Evolutionary conservation across 1,140 invertebrate genomes (phyloP), one percentile per base, ranked within the genome.

Genomic region (Pissodes strobi): DNA sequence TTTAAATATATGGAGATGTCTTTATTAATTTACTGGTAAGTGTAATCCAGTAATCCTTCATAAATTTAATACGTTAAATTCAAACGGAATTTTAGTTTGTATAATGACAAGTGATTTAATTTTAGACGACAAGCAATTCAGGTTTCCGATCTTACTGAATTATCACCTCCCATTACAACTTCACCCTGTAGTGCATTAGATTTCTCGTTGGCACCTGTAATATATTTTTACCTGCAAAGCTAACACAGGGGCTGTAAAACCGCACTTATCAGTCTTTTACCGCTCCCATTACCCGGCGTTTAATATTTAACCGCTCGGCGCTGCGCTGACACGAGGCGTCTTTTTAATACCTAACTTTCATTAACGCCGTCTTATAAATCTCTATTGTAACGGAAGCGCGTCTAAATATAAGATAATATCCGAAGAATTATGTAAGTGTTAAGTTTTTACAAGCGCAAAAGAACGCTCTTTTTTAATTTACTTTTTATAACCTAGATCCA

Each of bases 291-390:
- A 65, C 45, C 45, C 48, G 55, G 45, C 63, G 63, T 65, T 75
- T 75, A 75, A 75, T 73, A 73, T 75, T 75, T 75, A 75, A 75
- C 72, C 72, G 67, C 63, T 57, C 69, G 61, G 53, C 61, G 59
- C 37, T 45, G 66, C 58, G 68, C 71, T 75, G 73, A 73, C 72
- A 69, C 69, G 64, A 66, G 58, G 64, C 71, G 70, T 75, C 73
- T 75, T 75, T 74, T 75, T 75, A 75, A 75, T 73, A 70, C 63
- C 64, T 64, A 68, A 71, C 69, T 75, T 73, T 75, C 73, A 75
- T 75, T 75, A 75, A 70, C 66, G 70, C 69, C 64, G 64, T 67
- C 68, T 55, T 68, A 73, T 75, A 73, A 75, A 75, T 75, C 73
- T 73, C 68, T 73, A 73, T 73, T 74, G 72, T 74, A 69, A 69